phyloP scores from a whole-genome alignment of 2,797 vertebrate genomes.

The Tamandua tetradactyla region DNA sequence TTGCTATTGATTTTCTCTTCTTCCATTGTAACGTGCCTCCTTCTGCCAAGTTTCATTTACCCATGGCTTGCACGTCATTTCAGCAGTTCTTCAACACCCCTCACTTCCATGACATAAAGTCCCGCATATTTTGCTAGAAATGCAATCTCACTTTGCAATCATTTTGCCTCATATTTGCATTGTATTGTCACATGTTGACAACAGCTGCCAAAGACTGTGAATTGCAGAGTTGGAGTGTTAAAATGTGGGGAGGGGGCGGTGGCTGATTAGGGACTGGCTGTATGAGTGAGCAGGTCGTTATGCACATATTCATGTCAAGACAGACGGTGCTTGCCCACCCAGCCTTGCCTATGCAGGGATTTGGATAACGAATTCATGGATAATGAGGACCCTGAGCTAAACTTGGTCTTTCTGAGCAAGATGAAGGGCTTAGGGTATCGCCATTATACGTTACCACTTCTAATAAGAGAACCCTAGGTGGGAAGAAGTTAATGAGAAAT shows the following conservation, averaged over 20 bases:
- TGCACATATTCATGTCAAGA: background rate
- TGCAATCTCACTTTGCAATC: background rate
- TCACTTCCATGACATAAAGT: background rate
- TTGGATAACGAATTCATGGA: constrained; percentile 30
- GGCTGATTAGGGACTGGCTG: background rate
- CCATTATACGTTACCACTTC: background rate
- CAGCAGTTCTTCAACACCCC: background rate
- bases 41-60: background rate
- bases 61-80: background rate
- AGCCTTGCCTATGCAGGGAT: background rate
- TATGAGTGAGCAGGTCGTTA: background rate
- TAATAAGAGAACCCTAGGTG: background rate
- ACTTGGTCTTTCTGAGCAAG: constrained; percentile 33
- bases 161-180: background rate
- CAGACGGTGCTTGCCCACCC: background rate
- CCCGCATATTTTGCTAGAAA: background rate
- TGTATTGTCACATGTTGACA: constrained; percentile 33
- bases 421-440: background rate
- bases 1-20: background rate
- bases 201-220: background rate
- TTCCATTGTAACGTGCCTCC: background rate
- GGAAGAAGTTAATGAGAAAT: background rate
- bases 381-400: constrained; percentile 34
- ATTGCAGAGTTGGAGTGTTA: background rate
- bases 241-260: too few relatives aligned